Evolutionary conservation across 1,140 invertebrate species (phyloP).

Genomic region (Paraescarpia echinospica): DNA sequence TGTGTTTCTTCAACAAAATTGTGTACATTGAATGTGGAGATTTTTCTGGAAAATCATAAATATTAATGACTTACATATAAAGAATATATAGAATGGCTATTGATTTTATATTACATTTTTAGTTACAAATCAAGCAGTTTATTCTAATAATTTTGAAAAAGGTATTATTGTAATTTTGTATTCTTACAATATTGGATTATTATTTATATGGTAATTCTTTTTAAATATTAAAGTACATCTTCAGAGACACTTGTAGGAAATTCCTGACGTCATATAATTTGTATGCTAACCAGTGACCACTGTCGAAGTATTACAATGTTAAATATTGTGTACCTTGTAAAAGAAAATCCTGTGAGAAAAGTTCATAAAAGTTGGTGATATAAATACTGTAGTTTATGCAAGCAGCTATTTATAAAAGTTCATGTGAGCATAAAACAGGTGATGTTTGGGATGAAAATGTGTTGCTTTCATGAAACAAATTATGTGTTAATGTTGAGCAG

Average conservation of each 20-base stretch:
- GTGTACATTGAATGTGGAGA: too few relatives aligned
- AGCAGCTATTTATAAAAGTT: not conserved
- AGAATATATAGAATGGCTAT: too few relatives aligned
- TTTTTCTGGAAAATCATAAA: too few relatives aligned
- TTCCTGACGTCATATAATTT: not conserved
- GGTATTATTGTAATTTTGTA: not conserved
- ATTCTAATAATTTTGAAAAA: not conserved
- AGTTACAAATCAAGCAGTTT: not conserved
- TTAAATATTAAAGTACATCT: too few relatives aligned
- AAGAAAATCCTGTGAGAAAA: not conserved
- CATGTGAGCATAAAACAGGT: not conserved
- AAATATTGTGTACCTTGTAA: not conserved
- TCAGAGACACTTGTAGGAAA: not conserved
- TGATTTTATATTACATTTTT: too few relatives aligned
- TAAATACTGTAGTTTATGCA: not conserved
- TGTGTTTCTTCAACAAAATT: not conserved
- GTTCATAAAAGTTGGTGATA: not conserved
- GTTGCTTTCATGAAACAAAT: not conserved
- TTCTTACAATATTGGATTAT: not conserved
- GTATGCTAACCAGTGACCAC: not conserved
- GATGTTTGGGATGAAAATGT: not conserved
- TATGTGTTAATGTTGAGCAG: not conserved
- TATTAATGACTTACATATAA: too few relatives aligned
- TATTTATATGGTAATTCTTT: too few relatives aligned
- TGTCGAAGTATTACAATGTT: not conserved